Base-by-base conservation (phyloP, 2,113 vertebrate genomes). In the Empidonax alnorum region DNA sequence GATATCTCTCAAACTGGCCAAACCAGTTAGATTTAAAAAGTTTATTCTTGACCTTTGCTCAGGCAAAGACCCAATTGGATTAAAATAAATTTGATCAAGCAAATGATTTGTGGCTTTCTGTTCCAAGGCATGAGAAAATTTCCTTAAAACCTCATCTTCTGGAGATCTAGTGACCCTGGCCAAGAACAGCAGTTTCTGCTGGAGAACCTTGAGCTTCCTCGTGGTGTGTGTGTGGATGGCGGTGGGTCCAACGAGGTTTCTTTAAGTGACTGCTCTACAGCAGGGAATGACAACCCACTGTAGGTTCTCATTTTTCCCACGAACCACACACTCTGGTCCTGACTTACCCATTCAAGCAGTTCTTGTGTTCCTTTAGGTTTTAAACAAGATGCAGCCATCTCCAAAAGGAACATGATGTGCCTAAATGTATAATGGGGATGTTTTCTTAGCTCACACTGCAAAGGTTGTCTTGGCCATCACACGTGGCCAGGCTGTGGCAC, bases 71-170 rank as follows among this genome's bases (percentile, higher is more conserved):
- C 18, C 37, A 22, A 4, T 2, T 89, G 47, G 22, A 62, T 71
- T 84, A 56, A 69, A 93, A 65, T 31, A 8, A 76, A 87, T 84
- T 77, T 39, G 69, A 90, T 82, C 55, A 81, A 69, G 69, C 18
- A 30, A 69, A 80, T 73, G 53, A 28, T 87, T 87, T 93, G 31
- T 91, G 87, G 23, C 62, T 92, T 96, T 85, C 72, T 83, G 30
- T 61, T 79, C n/a, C 27, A 50, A 50, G 56, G 30, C 66, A 31
- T 21, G 14, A 78, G 86, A 68, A 44, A 14, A 42, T 46, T 84
- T 59, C 81, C 58, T 71, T 82, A 46, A 66, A 71, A 27, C 37
- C 35, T 12, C 9, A 0, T 39, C 8, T 63, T 10, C 2, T 35
- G 55, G 19, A 59, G 33, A 67, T 8, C 39, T 19, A 2, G 65